These are phyloP conservation scores for Epinotia ramella DNA, from an alignment of 2,888 invertebrate species.

Conservation along the genomic window DNA sequence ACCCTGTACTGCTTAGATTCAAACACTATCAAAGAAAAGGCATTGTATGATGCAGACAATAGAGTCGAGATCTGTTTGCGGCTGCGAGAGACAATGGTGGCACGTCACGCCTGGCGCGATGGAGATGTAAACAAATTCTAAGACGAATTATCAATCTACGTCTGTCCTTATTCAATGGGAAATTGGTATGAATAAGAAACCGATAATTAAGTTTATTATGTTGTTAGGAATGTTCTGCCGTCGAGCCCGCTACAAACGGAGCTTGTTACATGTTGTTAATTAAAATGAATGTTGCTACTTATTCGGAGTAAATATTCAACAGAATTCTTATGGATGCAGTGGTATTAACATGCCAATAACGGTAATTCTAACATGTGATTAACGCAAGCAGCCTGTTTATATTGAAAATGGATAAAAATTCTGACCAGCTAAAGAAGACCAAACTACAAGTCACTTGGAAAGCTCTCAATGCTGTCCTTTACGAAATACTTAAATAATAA, in stretches of 20 bases:
- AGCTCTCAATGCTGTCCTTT: no score
- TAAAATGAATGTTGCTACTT: conserved; percentile 29
- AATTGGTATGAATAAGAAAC: conserved; percentile 43
- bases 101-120: conserved; percentile 41
- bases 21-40: conserved; percentile 9
- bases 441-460: neutral
- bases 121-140: conserved; percentile 46
- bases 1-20: neutral
- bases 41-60: conserved; percentile 3
- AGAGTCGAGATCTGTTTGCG: conserved; percentile 30
- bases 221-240: conserved; percentile 39
- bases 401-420: neutral
- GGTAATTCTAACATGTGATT: neutral
- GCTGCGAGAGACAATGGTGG: conserved; percentile 35
- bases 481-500: no score
- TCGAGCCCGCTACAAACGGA: conserved; percentile 22
- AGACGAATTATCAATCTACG: conserved; percentile 45
- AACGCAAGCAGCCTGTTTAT: neutral
- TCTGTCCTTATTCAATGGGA: conserved; percentile 44
- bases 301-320: conserved; percentile 22
- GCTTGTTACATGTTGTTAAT: conserved; percentile 27
- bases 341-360: neutral
- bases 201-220: conserved; percentile 43
- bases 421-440: neutral
- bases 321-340: conserved; percentile 1